Evolutionary conservation across 2,113 vertebrate genomes (phyloP), one percentile per base, ranked within the genome.

Genomic region (Dipodomys merriami): DNA sequence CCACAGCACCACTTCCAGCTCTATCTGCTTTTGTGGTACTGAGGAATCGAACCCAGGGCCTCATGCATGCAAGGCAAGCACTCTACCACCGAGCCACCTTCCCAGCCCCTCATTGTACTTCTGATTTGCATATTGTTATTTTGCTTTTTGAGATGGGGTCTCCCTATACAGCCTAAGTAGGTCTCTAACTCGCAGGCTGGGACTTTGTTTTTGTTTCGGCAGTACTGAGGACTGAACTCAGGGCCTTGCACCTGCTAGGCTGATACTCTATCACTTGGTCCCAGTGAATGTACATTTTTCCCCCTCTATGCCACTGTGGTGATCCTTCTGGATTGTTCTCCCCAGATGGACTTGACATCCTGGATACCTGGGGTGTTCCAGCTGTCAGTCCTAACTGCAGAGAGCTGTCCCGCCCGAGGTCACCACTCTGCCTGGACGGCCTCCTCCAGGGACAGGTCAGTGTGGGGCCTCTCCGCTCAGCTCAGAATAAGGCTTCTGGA

Each of bases 361-460:
- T 15, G 7, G 90, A 29, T 82, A 5, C 62, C 46, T 46, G 39
- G 83, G 73, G 27, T 5, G 46, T n/a, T 72, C 46, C 72, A 5
- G 30, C 10, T 7, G 27, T 68, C 30, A 79, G 39, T 29, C n/a
- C 78, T 44, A 18, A 64, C 18, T 49, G 33, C 57, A 13, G 19
- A 77, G 29, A 46, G 68, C 76, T 69, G 22, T 33, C 67, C 25
- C 0, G 0, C 23, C 57, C 71, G 15, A 39, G 7, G 65, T 35
- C 1, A 0, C 4, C 80, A 6, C 62, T 16, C 0, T 33, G 39
- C 6, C 88, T 0, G 0, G 15, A 15, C 49, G 23, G 1, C 74
- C 7, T 33, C 8, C 39, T 18, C 8, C 3, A 8, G 5, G 1
- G 86, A 68, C 30, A 60, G 16, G 7, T 29, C 19, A 18, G 0